Evolutionary conservation across 2,888 invertebrate species (phyloP), one percentile per base, ranked within the genome.

Genomic region (Tiliacea citrago): DNA sequence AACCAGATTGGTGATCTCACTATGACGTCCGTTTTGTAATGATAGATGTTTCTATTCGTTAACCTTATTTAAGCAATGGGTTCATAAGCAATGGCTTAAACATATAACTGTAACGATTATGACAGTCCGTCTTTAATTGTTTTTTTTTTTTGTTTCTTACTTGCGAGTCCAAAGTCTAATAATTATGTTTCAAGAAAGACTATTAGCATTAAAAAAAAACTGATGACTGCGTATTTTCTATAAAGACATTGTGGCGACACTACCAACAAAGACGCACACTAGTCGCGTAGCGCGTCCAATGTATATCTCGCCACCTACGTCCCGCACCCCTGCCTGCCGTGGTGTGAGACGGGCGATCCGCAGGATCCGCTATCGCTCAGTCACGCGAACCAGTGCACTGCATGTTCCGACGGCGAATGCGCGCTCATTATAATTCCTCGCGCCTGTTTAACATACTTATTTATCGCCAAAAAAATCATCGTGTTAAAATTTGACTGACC

Each of bases 1-100:
- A 21, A 39, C 16, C 21, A 10, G 47, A 82, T 70, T 58, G 57
- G 42, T 76, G 82, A 70, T 82, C 53, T 77, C 70, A 70, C 21
- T 53, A 63, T 82, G 57, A 82, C 57, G 49, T 63, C 62, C 81
- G 29, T 39, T 58, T 47, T 60, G 39, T 39, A 39, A 42, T 47
- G 29, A 53, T 53, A 60, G 18, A 60, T 65, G 18, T 24, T 47
- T 12, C 29, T 29, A 24, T 63, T 58, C 45, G 65, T 65, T 77
- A 53, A 42, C 39, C 62, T 78, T 51, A 61, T 55, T 78, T 51
- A 2, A 49, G 42, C 18, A 63, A 74, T 63, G 8, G 29, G 13
- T 29, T 6, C 21, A 51, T 16, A 51, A 2, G 21, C 21, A 21
- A 47, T 8, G 47, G 29, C 29, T 24, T 39, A 61, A 2, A 29